Evolutionary conservation across 2,797 vertebrate species (phyloP).

Genomic region (Loriculus beryllinus): DNA sequence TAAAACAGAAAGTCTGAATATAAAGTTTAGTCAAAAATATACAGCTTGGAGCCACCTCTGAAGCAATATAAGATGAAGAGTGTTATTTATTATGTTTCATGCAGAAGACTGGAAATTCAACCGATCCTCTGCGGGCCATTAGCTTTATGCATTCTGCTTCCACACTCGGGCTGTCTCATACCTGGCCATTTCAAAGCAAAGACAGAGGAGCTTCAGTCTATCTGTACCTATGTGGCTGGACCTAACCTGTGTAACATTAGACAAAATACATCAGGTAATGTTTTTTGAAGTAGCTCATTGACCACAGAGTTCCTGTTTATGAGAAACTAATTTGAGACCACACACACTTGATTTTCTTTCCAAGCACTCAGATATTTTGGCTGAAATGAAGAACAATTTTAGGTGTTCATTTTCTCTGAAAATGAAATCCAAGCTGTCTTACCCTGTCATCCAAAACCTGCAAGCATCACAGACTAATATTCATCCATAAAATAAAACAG

Average conservation of each 20-base stretch:
- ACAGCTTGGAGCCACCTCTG: neutral
- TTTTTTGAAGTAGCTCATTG: conserved; percentile 39
- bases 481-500: conserved; percentile 26
- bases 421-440: conserved; percentile 1
- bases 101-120: neutral
- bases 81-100: neutral
- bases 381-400: conserved; percentile 6
- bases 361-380: neutral
- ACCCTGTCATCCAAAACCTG: neutral
- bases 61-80: neutral
- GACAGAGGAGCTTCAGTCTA: neutral
- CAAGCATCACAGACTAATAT: conserved; percentile 42
- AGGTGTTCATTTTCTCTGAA: neutral
- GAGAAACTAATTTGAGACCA: conserved; percentile 9
- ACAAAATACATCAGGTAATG: neutral
- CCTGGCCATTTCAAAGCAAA: neutral
- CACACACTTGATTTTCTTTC: neutral
- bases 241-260: neutral
- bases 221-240: neutral
- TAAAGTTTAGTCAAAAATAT: neutral
- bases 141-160: neutral
- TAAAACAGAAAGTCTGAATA: neutral
- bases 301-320: neutral
- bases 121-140: neutral
- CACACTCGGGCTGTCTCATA: neutral